These are phyloP conservation scores for Paradoxurus hermaphroditus DNA, from an alignment of 2,113 vertebrate genomes.

Conservation along the genomic window DNA sequence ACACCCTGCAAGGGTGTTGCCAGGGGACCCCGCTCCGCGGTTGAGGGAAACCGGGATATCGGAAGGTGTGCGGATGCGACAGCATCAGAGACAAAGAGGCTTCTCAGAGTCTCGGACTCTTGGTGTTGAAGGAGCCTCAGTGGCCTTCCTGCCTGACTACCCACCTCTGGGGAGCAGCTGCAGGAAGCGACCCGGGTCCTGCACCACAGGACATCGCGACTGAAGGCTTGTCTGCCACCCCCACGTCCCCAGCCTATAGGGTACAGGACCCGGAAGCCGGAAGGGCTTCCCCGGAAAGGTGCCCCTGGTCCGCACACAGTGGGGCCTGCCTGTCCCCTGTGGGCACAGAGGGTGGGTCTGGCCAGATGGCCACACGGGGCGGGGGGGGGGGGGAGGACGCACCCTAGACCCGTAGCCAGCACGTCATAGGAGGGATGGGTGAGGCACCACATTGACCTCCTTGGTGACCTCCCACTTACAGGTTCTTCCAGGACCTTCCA, in stretches of 20 bases:
- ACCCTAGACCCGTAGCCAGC: not conserved
- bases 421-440: not conserved
- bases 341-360: not conserved
- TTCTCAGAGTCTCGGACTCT: not conserved
- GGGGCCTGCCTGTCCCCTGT: not conserved
- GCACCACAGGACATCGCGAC: not conserved
- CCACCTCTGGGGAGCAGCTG: not conserved
- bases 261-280: not conserved
- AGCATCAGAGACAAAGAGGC: not conserved
- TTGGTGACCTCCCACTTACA: not conserved
- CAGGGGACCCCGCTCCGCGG: not conserved
- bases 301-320: not conserved
- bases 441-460: not conserved
- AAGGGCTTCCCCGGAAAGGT: not conserved
- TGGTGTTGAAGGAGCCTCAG: not conserved
- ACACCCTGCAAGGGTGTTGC: rapidly evolving
- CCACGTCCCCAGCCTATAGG: not conserved
- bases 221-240: not conserved
- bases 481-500: rapidly evolving
- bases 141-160: not conserved
- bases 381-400: not conserved
- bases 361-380: rapidly evolving
- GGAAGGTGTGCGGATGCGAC: not conserved
- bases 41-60: not conserved
- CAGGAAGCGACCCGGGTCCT: not conserved